Base-by-base conservation (phyloP, 2,888 invertebrate species). In the Parasteatoda lunata region DNA sequence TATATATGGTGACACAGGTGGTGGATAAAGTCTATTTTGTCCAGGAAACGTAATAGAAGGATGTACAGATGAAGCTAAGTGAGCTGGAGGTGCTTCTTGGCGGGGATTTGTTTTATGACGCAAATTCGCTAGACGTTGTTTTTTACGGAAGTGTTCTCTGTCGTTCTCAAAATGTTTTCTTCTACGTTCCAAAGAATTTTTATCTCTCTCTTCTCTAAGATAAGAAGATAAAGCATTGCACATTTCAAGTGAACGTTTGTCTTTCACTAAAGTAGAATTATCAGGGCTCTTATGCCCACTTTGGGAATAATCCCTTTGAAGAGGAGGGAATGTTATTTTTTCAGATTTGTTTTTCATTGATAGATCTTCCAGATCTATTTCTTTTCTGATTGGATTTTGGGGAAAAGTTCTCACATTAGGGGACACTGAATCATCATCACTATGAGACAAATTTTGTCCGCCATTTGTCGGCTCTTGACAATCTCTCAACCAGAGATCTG, bases 401-500 rank as follows among this genome's bases (percentile, higher is more conserved):
- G 47, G 8, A 9, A 52, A 48, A 15, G 49, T 64, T n/a, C 11
- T 30, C 11, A n/a, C n/a, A 45, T 65, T 66, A 9, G 72, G 47
- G 7, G 78, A 45, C 4, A 69, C 6, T n/a, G 15, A 48, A 11
- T 87, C 87, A 9, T 82, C 87, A 4, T 73, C 82, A 9, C 78
- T 77, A 47, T 54, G 48, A 4, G 70, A 70, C 9, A 47, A 47
- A 5, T 47, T 65, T 0, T 49, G 45, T 7, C 64, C 81, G 9
- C 85, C 82, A 48, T 89, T 89, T 15, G 64, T 13, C 3, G 77
- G 52, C 51, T 84, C 83, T 54, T 89, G 88, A 91, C 96, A 96
- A 91, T 96, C 96, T 89, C 95, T 94, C 89, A 97, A 93, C 97
- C 97, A 97, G 3, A 97, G 93, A 88, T 97, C 97, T 0, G 97